Percentiles rank a stretch among this genome's conserved stretches.
Evolutionary conservation across 2,113 vertebrate genomes (phyloP).

Genomic region (Petroica traversi): DNA sequence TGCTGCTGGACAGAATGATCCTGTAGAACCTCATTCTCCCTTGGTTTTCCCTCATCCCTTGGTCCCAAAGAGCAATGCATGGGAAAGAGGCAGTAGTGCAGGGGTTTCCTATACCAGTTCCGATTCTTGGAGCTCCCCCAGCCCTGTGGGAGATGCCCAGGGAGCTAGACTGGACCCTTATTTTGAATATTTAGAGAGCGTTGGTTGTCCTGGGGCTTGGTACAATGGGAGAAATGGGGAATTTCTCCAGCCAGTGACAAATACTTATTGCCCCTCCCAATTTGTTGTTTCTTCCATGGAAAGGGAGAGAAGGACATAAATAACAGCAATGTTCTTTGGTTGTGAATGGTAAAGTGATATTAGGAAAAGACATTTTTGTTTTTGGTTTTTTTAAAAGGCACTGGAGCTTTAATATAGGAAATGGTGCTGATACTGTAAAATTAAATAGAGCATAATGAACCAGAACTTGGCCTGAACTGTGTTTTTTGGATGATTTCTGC

Average conservation of each 20-base stretch:
- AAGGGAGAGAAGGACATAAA: not conserved
- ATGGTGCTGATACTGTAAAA: not conserved
- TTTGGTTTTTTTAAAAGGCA: not conserved
- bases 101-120: fast-evolving
- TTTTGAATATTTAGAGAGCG: not conserved
- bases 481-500: not conserved
- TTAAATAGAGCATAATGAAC: not conserved
- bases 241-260: not conserved
- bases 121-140: not conserved
- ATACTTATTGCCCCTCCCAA: not conserved
- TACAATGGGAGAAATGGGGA: not conserved
- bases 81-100: not conserved
- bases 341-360: not conserved
- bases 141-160: not conserved
- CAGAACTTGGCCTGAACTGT: not conserved
- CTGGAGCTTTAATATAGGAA: not conserved
- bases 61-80: not conserved
- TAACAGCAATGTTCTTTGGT: not conserved
- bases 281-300: not conserved
- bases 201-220: not conserved
- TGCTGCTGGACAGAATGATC: not conserved
- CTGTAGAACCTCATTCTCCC: not conserved
- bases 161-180: not conserved
- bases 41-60: not conserved
- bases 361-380: not conserved